A percentile compares a stretch with the other conserved stretches of the same genome.
Conservation (phyloP, 2,888 invertebrate genomes). For the Pachycephus smyrnensis region DNA sequence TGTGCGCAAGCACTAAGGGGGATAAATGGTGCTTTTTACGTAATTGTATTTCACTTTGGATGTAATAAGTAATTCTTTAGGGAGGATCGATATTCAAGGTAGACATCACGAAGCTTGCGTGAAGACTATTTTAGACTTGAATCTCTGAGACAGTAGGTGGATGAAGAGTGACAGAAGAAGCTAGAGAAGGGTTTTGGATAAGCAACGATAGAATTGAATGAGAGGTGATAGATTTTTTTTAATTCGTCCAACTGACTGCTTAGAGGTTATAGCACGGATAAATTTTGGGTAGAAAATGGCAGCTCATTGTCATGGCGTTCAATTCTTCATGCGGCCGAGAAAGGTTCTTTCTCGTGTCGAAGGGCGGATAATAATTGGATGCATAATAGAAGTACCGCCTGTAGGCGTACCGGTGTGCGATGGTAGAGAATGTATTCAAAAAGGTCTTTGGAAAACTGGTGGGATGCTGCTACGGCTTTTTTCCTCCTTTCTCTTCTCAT, state of each 20-base stretch:
- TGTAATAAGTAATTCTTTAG: not conserved
- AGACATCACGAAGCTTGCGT: not conserved
- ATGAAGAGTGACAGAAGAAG: not conserved
- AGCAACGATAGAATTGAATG: not conserved
- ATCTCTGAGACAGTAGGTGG: not conserved
- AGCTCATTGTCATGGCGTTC: too few relatives aligned
- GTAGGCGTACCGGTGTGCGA: not conserved
- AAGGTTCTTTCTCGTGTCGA: too few relatives aligned
- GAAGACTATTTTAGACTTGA: not conserved
- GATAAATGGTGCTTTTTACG: not conserved
- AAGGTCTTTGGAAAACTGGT: constrained; percentile 1
- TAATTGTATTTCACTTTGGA: not conserved
- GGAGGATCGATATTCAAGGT: not conserved
- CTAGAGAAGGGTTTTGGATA: not conserved
- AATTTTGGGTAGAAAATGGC: too few relatives aligned
- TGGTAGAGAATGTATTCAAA: not conserved
- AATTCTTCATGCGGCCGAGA: too few relatives aligned
- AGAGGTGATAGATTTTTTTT: not conserved
- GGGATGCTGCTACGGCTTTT: not conserved
- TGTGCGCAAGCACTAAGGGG: not conserved
- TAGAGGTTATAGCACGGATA: too few relatives aligned
- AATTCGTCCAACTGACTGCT: too few relatives aligned
- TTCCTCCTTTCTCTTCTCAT: not conserved
- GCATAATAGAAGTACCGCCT: too few relatives aligned
- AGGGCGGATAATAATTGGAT: too few relatives aligned